phyloP scores from a whole-genome alignment of 2,888 invertebrate genomes.

The Reticulitermes lucifugus region DNA sequence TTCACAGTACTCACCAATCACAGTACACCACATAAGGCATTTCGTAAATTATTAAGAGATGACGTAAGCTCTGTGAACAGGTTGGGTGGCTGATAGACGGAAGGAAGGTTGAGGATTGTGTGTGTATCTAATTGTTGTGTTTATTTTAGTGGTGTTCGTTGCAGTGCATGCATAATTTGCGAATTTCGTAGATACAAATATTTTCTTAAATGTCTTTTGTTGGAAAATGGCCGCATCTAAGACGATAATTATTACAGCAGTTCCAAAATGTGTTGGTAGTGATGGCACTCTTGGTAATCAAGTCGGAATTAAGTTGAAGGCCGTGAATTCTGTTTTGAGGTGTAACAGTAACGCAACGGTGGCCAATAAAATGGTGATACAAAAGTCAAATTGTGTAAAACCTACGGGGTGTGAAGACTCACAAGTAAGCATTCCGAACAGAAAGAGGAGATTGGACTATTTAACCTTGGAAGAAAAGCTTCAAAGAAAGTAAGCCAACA shows the following conservation, averaged over 20 bases:
- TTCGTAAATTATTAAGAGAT: not conserved
- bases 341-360: not conserved
- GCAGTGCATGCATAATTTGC: not conserved
- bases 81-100: not conserved
- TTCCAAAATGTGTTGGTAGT: conserved; percentile 24
- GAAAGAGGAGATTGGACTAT: conserved; percentile 85
- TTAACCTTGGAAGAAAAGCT: conserved; percentile 88
- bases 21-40: not conserved
- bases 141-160: not conserved
- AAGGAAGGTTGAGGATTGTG: not conserved
- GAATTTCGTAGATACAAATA: not conserved
- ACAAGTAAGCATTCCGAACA: conserved; percentile 60
- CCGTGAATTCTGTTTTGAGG: conserved; percentile 12
- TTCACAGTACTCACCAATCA: conserved; percentile 1
- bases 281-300: conserved; percentile 11
- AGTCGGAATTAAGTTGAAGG: not conserved
- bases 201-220: not conserved
- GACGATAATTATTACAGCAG: conserved; percentile 16
- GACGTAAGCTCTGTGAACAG: not conserved
- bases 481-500: conserved; percentile 83
- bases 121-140: not conserved
- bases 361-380: conserved; percentile 9
- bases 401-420: not conserved
- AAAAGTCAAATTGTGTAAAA: not conserved
- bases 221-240: conserved; percentile 21